A percentile compares a stretch with the other conserved stretches of the same genome.
Evolutionary conservation across 1,140 invertebrate species (phyloP).

Genomic region (Anoplolepis gracilipes): DNA sequence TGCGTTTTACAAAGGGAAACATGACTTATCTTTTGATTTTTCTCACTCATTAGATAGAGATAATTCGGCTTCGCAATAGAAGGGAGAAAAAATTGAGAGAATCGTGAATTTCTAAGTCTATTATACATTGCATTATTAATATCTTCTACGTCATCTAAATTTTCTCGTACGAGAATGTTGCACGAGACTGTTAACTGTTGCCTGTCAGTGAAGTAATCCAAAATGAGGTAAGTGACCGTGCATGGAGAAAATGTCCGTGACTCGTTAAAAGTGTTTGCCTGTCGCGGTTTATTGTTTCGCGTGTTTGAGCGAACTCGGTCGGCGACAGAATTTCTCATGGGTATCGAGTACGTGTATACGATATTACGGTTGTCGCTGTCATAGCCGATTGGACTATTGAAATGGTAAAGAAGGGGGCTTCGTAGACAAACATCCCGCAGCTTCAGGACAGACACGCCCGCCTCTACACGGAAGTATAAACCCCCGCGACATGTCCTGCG

Average conservation of each 20-base stretch:
- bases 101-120: no score
- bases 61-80: no score
- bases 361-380: slow-evolving; percentile 76
- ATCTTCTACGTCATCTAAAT: no score
- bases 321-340: slow-evolving; percentile 80
- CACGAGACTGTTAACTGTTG: no score
- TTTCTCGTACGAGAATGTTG: no score
- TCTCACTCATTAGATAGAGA: neutral
- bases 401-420: slow-evolving; percentile 81
- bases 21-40: no score
- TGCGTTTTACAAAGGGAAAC: no score
- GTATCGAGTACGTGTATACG: slow-evolving; percentile 80
- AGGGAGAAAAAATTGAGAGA: no score
- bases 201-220: no score
- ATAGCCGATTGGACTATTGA: slow-evolving; percentile 81
- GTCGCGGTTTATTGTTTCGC: slow-evolving; percentile 29
- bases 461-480: slow-evolving; percentile 73
- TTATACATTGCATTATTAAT: no score
- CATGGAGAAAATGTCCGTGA: neutral
- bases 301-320: slow-evolving; percentile 36
- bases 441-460: slow-evolving; percentile 73
- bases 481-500: slow-evolving; percentile 45
- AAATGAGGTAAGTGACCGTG: no score
- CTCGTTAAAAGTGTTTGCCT: neutral
- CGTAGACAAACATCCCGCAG: slow-evolving; percentile 69